Evolutionary conservation across 92 coral and sea anemone genomes (phyloP), one percentile per base, ranked within the genome.

Genomic region (Phymanthus crucifer): DNA sequence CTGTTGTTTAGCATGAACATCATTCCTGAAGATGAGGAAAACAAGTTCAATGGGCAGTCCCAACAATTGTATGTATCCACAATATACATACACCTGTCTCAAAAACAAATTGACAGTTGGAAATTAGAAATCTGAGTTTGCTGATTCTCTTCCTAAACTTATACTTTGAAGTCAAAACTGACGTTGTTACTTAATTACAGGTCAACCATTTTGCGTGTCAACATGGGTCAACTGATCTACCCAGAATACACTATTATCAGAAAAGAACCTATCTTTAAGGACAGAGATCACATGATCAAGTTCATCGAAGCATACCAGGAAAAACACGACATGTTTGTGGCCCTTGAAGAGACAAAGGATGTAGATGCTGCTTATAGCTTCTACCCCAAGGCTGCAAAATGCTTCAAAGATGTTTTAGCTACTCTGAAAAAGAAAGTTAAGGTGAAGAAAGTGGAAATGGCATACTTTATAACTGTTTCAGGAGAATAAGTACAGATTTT

Each of bases 11-110:
- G 94, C 26, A 84, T 95, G 90, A 93, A 95, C 71, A 79, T 89
- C 57, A 70, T 93, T 18, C 93, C 96, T n/a, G 98, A 95, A 43
- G 99, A 95, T 72, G 99, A 93, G 10, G 95, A 95, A 37, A 57
- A 88, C 21, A 45, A 84, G 54, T 77, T 68, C 58, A 90, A 85
- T 80, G 91, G 90, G 50, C 97, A 92, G 71, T 75, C 93, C 26
- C 94, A 90, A 71, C 93, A 95, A 32, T 75, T 95, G 99, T 95
- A 90, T 90, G 98, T 78, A n/a, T n/a, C n/a, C n/a, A 17, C 12
- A 70, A 7, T 6, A 35, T 8, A 34, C 32, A 78, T 66, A 17
- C 17, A 10, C 50, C 4, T 45, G 50, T 45, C n/a, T n/a, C n/a
- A 45, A 45, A 45, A 45, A 45, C 10, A 45, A 45, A 17, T 45